Evolutionary conservation across 2,888 invertebrate genomes (phyloP).

Genomic region (Charanyca ferruginea): DNA sequence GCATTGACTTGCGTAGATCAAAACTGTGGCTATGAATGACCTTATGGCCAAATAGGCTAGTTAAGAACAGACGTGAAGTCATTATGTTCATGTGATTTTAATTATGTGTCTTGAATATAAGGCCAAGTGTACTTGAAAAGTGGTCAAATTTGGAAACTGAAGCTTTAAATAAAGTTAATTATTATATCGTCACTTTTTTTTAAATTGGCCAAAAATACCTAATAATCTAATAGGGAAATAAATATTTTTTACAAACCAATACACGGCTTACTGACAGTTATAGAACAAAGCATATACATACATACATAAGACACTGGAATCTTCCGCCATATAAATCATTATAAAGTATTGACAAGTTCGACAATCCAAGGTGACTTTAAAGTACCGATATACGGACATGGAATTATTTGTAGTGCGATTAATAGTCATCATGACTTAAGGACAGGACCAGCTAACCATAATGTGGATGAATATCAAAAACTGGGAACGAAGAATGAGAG

Average conservation of each 20-base stretch:
- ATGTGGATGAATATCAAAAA: not conserved
- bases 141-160: not conserved
- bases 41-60: constrained; percentile 52
- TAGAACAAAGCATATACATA: constrained; percentile 63
- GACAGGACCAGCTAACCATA: not conserved
- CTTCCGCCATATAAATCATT: constrained; percentile 62
- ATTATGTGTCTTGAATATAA: constrained; percentile 36
- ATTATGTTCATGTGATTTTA: constrained; percentile 47
- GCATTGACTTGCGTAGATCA: constrained; percentile 83
- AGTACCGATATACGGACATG: constrained; percentile 22
- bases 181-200: no score
- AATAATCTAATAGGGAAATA: no score
- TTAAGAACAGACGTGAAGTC: constrained; percentile 31
- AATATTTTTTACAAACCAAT: constrained; percentile 44
- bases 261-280: constrained; percentile 51
- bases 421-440: not conserved
- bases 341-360: constrained; percentile 52
- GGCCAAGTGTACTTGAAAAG: constrained; percentile 14
- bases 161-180: not conserved
- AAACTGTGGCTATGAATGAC: constrained; percentile 64
- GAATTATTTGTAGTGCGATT: constrained; percentile 28
- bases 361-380: constrained; percentile 53
- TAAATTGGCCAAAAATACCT: no score
- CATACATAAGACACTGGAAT: constrained; percentile 51
- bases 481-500: not conserved